Evolutionary conservation across 2,888 invertebrate genomes (phyloP).

Genomic region (Neelides folsomi): DNA sequence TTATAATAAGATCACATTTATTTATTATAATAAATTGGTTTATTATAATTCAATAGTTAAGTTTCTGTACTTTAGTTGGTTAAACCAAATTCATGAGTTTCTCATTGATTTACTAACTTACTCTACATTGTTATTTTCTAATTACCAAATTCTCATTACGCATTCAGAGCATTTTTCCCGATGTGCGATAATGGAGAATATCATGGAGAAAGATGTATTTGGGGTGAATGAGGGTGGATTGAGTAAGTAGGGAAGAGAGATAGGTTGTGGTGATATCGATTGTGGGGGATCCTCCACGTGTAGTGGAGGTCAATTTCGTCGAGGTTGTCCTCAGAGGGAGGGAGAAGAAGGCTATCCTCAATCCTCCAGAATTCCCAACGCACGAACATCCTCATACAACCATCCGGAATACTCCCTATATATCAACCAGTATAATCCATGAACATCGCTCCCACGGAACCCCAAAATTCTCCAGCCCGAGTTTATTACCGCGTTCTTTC

Average conservation of each 20-base stretch:
- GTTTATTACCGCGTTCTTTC: neutral
- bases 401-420: constrained; percentile 6
- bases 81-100: no score
- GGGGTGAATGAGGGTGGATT: neutral
- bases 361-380: neutral
- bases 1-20: no score
- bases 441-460: constrained; percentile 3
- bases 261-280: no score
- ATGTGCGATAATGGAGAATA: constrained; percentile 1
- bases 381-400: neutral
- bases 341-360: constrained; percentile 2
- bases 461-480: neutral
- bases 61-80: no score
- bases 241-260: no score
- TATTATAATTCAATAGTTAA: no score
- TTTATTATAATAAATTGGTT: no score
- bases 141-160: no score
- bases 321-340: constrained; percentile 31
- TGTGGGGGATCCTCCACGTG: constrained; percentile 26
- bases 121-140: no score
- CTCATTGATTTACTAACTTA: no score
- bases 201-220: constrained; percentile 2
- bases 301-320: constrained; percentile 33
- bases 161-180: no score
- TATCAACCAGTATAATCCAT: neutral